These are phyloP conservation scores for Diarsia dahlii DNA, from an alignment of 2,888 invertebrate species.

Conservation along the genomic window DNA sequence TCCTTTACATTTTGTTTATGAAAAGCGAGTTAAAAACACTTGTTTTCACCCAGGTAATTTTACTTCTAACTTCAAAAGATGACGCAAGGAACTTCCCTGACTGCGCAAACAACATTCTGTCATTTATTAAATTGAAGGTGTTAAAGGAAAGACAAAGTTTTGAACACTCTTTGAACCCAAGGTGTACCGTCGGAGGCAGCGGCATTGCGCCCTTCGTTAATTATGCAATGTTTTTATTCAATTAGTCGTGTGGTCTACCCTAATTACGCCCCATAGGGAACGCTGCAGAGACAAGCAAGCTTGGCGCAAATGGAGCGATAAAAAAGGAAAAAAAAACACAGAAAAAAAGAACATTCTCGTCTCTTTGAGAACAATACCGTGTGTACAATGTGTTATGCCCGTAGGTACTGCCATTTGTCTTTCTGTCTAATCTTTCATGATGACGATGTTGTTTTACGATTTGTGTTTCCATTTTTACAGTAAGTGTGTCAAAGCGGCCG, in stretches of 20 bases:
- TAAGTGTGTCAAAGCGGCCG: slow-evolving; percentile 72
- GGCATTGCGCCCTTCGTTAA: slow-evolving; percentile 76
- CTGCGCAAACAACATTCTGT: slow-evolving; percentile 48
- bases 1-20: slow-evolving; percentile 25
- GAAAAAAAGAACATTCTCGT: slow-evolving; percentile 74
- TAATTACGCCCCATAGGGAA: slow-evolving; percentile 83
- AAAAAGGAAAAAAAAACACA: slow-evolving; percentile 75
- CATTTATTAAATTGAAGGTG: slow-evolving; percentile 65
- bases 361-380: slow-evolving; percentile 81
- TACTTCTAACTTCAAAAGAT: slow-evolving; percentile 36
- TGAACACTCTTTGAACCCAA: slow-evolving; percentile 64
- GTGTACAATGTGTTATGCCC: slow-evolving; percentile 76
- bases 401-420: slow-evolving; percentile 81
- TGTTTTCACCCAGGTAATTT: slow-evolving; percentile 37
- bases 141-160: slow-evolving; percentile 64
- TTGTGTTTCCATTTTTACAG: slow-evolving; percentile 78
- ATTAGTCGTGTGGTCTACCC: slow-evolving; percentile 85
- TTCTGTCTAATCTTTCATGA: slow-evolving; percentile 87
- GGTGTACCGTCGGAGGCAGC: slow-evolving; percentile 51
- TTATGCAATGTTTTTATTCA: slow-evolving; percentile 89
- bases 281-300: slow-evolving; percentile 76
- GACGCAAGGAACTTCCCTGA: slow-evolving; percentile 18
- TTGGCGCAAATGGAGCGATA: slow-evolving; percentile 82
- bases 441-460: slow-evolving; percentile 85
- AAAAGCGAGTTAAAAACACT: slow-evolving; percentile 25